Evolutionary conservation across 2,888 invertebrate species (phyloP).

Genomic region (Vannuccia rotundouncinata): DNA sequence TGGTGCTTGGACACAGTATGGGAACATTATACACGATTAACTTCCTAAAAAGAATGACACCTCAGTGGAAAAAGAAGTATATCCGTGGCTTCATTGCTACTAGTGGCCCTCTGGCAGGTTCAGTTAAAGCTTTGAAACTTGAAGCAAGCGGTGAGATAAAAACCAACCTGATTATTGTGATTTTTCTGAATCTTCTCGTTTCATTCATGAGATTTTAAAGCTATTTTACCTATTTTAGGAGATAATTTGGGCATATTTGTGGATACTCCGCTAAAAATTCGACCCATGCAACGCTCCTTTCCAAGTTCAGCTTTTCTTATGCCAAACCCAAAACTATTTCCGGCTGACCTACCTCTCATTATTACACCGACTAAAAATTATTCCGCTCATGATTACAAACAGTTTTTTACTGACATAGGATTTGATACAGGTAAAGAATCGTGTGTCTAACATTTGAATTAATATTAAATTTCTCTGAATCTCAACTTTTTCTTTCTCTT

Average conservation of each 20-base stretch:
- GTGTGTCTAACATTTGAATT: too few species aligned
- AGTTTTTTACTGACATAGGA: constrained; percentile 29
- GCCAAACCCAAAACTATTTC: constrained; percentile 22
- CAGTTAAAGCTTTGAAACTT: constrained; percentile 35
- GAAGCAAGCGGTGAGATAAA: constrained; percentile 35
- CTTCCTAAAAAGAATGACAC: constrained; percentile 34
- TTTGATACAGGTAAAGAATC: too few species aligned
- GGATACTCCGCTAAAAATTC: neutral
- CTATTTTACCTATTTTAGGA: neutral
- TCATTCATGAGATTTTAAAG: neutral
- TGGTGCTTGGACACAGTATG: constrained; percentile 38
- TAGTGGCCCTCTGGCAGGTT: constrained; percentile 31
- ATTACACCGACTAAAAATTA: constrained; percentile 22
- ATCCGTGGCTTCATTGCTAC: constrained; percentile 30
- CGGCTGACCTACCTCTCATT: neutral
- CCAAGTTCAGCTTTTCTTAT: constrained; percentile 29
- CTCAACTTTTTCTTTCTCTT: too few species aligned
- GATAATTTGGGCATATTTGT: constrained; percentile 27
- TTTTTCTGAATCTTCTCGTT: neutral
- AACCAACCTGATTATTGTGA: neutral
- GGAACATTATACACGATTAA: constrained; percentile 25
- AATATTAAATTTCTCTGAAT: too few species aligned
- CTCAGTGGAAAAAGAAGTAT: constrained; percentile 36
- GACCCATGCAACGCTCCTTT: neutral
- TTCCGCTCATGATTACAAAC: constrained; percentile 18